These are phyloP conservation scores for Pavo muticus DNA, from an alignment of 2,113 vertebrate genomes.

Conservation along the genomic window DNA sequence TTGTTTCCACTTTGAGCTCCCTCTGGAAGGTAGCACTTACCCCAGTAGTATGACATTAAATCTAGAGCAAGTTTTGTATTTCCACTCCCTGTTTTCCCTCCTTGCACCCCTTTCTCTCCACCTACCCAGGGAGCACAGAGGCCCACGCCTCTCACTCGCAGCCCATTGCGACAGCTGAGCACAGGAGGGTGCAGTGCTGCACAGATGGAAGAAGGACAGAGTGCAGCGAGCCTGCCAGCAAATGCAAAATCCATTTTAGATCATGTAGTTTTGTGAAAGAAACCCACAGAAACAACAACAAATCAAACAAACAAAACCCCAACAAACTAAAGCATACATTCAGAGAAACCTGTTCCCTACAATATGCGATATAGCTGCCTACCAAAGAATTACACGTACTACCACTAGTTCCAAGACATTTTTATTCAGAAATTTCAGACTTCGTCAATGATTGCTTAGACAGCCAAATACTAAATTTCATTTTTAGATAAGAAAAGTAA, in stretches of 20 bases:
- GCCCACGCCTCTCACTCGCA: not conserved
- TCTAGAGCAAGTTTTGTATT: slow-evolving; percentile 70
- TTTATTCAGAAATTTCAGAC: not conserved
- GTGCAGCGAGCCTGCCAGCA: not conserved
- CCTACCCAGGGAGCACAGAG: slow-evolving; percentile 52
- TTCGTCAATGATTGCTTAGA: not conserved
- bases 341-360: not conserved
- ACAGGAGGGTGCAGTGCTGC: not conserved
- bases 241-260: slow-evolving; percentile 5
- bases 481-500: not conserved
- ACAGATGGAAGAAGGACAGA: not conserved
- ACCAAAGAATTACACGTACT: not conserved
- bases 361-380: not conserved
- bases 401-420: not conserved
- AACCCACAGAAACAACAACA: not conserved
- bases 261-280: not conserved
- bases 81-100: slow-evolving; percentile 67
- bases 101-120: slow-evolving; percentile 45
- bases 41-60: slow-evolving; percentile 62
- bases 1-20: slow-evolving; percentile 75
- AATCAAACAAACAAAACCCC: not conserved
- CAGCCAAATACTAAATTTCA: not conserved
- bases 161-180: slow-evolving; percentile 60
- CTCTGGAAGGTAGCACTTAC: slow-evolving; percentile 68
- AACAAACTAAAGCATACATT: not conserved